These are phyloP conservation scores for Ceraclea dissimilis DNA, from an alignment of 2,888 invertebrate genomes.

Conservation along the genomic window DNA sequence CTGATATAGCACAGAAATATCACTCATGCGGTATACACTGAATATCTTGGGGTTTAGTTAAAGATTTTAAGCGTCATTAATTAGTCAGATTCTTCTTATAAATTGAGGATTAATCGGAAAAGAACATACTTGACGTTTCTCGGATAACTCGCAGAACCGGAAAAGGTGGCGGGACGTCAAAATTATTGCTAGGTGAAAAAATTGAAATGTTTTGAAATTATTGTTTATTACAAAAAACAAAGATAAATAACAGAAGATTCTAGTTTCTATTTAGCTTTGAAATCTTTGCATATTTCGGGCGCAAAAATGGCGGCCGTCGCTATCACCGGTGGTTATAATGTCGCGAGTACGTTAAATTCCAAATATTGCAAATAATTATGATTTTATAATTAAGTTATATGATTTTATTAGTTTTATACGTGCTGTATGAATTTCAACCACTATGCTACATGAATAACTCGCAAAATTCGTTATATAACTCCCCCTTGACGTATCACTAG, in stretches of 20 bases:
- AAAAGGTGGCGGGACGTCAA: slow-evolving; percentile 12
- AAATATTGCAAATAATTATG: not conserved
- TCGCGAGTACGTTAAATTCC: slow-evolving; percentile 19
- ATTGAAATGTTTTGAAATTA: not conserved
- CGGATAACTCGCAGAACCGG: slow-evolving; percentile 21
- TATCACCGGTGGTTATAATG: slow-evolving; percentile 16
- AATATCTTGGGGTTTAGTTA: no score
- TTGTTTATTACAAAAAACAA: not conserved
- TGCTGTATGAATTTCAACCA: not conserved
- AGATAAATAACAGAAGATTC: not conserved
- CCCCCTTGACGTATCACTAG: slow-evolving; percentile 3
- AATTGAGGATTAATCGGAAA: not conserved
- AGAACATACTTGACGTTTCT: slow-evolving; percentile 22
- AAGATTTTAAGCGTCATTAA: no score
- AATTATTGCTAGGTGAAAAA: slow-evolving; percentile 13
- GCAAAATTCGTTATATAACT: slow-evolving; percentile 16
- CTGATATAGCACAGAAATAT: not conserved
- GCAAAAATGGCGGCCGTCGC: slow-evolving; percentile 19
- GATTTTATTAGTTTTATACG: not conserved
- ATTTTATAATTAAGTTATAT: not conserved
- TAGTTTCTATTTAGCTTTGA: no score
- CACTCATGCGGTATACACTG: not conserved
- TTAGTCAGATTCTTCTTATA: not conserved
- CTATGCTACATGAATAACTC: not conserved
- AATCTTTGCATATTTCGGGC: no score